These are phyloP conservation scores for Astyanax mexicanus DNA, from an alignment of 2,797 vertebrate species.

Conservation along the genomic window DNA sequence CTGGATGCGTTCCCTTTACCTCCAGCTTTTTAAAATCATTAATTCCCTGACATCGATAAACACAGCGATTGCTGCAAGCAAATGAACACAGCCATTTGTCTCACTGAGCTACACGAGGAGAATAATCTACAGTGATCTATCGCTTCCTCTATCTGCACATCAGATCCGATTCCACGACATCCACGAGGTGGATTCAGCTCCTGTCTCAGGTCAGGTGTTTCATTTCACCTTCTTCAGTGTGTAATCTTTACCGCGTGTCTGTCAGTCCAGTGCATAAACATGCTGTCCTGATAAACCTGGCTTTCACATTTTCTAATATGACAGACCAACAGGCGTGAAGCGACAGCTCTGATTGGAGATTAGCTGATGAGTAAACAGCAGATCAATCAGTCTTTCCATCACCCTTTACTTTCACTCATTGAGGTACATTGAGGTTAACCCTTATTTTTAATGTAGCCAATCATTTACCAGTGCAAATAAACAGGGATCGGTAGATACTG, in stretches of 20 bases:
- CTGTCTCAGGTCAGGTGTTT: slow-evolving; percentile 33
- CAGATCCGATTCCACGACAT: slow-evolving; percentile 38
- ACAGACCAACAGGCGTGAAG: not conserved
- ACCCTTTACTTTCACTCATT: too few species aligned
- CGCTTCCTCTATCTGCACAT: slow-evolving; percentile 33
- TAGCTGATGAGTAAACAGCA: not conserved
- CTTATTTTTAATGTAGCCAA: too few species aligned
- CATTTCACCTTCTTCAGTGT: slow-evolving; percentile 25
- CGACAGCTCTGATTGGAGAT: slow-evolving; percentile 6
- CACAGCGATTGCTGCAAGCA: slow-evolving; percentile 13
- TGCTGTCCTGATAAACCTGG: slow-evolving; percentile 23
- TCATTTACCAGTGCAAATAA: too few species aligned
- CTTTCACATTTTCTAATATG: not conserved
- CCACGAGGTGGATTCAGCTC: slow-evolving; percentile 26
- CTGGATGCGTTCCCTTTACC: not conserved
- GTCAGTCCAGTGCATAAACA: slow-evolving; percentile 29
- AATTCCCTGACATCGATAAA: slow-evolving; percentile 21
- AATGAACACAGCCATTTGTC: slow-evolving; percentile 34
- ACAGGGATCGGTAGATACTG: too few species aligned
- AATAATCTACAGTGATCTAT: slow-evolving; percentile 34
- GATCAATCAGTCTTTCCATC: too few species aligned
- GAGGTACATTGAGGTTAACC: too few species aligned
- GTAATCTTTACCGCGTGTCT: slow-evolving; percentile 36
- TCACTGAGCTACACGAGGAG: slow-evolving; percentile 20
- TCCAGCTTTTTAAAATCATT: slow-evolving; percentile 14